These are phyloP conservation scores for Chymomyza costata DNA, from an alignment of 1,140 invertebrate genomes.

Conservation along the genomic window DNA sequence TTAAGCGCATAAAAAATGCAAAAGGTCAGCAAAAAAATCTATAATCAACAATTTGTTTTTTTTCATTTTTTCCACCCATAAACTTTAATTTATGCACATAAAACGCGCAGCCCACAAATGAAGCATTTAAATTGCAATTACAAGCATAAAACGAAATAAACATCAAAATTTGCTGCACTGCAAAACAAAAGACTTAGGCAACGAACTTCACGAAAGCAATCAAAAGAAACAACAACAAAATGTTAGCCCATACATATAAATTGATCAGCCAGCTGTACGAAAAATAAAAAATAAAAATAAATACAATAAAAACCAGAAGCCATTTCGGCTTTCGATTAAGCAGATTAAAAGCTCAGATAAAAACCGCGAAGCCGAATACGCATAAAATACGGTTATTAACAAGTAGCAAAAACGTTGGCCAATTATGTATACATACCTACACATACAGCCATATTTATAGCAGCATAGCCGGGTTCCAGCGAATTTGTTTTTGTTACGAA, in stretches of 20 bases:
- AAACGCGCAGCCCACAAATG: no score
- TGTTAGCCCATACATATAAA: neutral
- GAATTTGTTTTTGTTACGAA: no score
- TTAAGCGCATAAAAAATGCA: constrained; percentile 35
- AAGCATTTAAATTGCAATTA: constrained; percentile 48
- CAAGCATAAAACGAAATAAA: constrained; percentile 13
- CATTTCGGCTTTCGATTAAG: constrained; percentile 65
- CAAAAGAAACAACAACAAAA: constrained; percentile 6
- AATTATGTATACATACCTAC: no score
- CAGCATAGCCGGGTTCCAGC: no score
- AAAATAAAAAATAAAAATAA: neutral
- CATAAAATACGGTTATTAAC: constrained; percentile 66
- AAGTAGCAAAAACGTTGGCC: constrained; percentile 33
- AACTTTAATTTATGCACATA: no score
- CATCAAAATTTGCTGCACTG: neutral
- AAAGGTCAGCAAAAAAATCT: constrained; percentile 18
- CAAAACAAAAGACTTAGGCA: constrained; percentile 69
- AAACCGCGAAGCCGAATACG: constrained; percentile 35
- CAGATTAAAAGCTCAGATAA: constrained; percentile 60
- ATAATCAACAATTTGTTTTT: constrained; percentile 6
- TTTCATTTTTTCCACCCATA: neutral
- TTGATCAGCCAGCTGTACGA: neutral
- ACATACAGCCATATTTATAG: no score
- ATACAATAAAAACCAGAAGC: constrained; percentile 52
- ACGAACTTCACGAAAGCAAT: constrained; percentile 35